Conservation (phyloP, 2,113 vertebrate genomes). For the Morone saxatilis region DNA sequence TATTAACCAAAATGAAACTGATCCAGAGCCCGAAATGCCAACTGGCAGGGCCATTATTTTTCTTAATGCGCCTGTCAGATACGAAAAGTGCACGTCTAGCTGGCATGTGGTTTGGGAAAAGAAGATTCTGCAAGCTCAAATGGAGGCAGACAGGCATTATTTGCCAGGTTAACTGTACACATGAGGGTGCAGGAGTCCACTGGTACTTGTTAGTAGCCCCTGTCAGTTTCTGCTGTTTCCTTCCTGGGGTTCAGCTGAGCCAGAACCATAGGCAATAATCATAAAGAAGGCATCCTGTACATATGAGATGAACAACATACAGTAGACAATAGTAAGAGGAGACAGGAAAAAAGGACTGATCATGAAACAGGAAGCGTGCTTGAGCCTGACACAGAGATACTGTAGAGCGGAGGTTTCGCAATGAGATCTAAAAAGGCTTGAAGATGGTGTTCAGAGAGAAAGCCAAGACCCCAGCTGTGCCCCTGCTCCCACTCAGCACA, state of each 20-base stretch:
- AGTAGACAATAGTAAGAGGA: background rate
- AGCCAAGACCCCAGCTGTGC: slow-evolving; percentile 70
- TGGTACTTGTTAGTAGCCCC: background rate
- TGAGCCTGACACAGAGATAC: background rate
- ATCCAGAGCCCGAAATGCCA: slow-evolving; percentile 50
- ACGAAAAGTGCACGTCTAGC: slow-evolving; percentile 41
- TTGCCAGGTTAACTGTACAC: background rate
- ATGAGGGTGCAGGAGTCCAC: background rate
- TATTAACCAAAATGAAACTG: slow-evolving; percentile 41
- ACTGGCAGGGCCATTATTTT: slow-evolving; percentile 51
- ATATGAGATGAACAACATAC: background rate
- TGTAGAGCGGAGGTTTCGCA: slow-evolving; percentile 30
- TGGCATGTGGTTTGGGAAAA: background rate
- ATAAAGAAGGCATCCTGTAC: background rate
- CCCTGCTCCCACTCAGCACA: slow-evolving; percentile 72
- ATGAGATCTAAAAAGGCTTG: slow-evolving; percentile 55
- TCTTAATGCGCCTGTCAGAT: slow-evolving; percentile 56
- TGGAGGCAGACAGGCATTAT: background rate
- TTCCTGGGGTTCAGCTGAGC: background rate
- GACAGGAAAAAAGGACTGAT: background rate
- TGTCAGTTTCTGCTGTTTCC: slow-evolving; percentile 1
- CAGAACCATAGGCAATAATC: background rate
- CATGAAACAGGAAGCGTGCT: background rate
- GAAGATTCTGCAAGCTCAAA: background rate
- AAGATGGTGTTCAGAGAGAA: slow-evolving; percentile 64